Evolutionary conservation across 2,888 invertebrate genomes (phyloP).

Genomic region (Aspidapion aeneum): DNA sequence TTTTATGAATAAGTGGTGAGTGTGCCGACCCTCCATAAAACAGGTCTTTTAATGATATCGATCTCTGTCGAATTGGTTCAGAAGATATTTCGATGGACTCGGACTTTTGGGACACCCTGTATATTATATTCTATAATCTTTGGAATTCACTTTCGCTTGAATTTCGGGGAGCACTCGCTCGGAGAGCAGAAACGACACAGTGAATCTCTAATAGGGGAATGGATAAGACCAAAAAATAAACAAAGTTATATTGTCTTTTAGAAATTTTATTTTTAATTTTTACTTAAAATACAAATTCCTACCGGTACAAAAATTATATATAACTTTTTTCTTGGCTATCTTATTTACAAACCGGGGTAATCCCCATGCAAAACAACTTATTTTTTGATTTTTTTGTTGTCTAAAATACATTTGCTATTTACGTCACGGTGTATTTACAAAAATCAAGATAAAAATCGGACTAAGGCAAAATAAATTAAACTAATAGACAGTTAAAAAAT

Average conservation of each 20-base stretch:
- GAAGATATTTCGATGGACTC: too few relatives aligned
- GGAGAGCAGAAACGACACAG: too few relatives aligned
- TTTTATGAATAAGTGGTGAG: too few relatives aligned
- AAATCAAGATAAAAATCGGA: neutral
- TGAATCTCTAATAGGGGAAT: too few relatives aligned
- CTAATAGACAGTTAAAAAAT: too few relatives aligned
- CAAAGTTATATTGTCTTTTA: neutral
- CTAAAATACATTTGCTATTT: neutral
- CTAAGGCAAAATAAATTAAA: neutral
- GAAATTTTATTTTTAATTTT: slow-evolving; percentile 1
- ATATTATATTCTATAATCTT: too few relatives aligned
- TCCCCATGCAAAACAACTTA: neutral
- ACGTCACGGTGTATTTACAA: neutral
- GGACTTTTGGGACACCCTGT: too few relatives aligned
- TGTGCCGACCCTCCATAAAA: too few relatives aligned
- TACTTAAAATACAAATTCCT: slow-evolving; percentile 23
- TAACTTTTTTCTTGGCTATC: neutral
- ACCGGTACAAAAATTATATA: slow-evolving; percentile 26
- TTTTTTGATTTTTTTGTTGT: neutral
- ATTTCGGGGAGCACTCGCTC: too few relatives aligned
- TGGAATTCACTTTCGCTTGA: too few relatives aligned
- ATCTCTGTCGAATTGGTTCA: too few relatives aligned
- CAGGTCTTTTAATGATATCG: too few relatives aligned
- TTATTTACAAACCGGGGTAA: neutral
- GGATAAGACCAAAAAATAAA: neutral